Evolutionary conservation across 2,113 vertebrate genomes (phyloP).

Genomic region (Sander vitreus): DNA sequence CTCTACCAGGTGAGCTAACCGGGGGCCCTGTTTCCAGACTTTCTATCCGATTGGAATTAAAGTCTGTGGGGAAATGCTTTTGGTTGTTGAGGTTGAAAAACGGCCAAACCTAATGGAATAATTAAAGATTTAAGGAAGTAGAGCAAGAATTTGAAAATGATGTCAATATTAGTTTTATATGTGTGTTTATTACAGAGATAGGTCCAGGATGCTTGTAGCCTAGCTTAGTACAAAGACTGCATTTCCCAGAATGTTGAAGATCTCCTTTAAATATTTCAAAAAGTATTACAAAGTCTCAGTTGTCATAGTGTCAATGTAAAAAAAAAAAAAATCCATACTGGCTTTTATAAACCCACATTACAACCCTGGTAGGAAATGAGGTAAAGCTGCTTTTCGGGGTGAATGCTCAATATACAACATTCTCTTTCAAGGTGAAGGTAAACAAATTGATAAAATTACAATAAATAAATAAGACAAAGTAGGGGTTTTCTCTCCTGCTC

Average conservation of each 20-base stretch:
- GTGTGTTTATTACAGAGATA: neutral
- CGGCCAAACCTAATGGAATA: neutral
- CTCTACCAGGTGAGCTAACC: too few relatives aligned
- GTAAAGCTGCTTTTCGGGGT: conserved; percentile 47
- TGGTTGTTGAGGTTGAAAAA: too few relatives aligned
- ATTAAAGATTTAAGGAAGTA: neutral
- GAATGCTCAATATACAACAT: conserved; percentile 22
- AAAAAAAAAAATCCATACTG: conserved; percentile 8
- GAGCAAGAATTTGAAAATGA: neutral
- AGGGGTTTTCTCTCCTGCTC: conserved; percentile 20
- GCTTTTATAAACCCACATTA: neutral
- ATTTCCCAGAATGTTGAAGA: neutral
- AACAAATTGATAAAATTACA: neutral
- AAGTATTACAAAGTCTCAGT: neutral
- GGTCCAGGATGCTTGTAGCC: neutral
- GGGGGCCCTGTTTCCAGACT: neutral
- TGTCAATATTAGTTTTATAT: neutral
- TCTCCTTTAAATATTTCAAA: neutral
- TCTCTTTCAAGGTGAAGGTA: conserved; percentile 25
- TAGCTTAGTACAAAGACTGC: neutral
- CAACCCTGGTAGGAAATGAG: conserved; percentile 38
- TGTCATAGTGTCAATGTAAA: neutral
- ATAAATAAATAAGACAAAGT: conserved; percentile 30
- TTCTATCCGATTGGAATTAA: neutral
- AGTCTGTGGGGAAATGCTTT: too few relatives aligned